Evolutionary conservation across 2,888 invertebrate genomes (phyloP).

Genomic region (Nasonovia ribisnigri): DNA sequence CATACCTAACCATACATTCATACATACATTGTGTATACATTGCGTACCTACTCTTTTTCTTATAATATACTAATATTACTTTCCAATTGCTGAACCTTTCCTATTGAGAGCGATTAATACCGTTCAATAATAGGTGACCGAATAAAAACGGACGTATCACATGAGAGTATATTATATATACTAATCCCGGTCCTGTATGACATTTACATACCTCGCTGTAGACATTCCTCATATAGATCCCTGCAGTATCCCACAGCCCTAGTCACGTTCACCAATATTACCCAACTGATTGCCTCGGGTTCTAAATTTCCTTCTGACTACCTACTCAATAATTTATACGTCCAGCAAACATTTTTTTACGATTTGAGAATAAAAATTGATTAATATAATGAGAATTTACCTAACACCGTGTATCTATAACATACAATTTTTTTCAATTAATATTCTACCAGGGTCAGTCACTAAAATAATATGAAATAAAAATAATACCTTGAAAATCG

Average conservation of each 20-base stretch:
- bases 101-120: background rate
- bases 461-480: background rate
- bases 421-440: too few species aligned
- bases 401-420: background rate
- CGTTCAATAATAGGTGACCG: background rate
- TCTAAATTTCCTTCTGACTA: background rate
- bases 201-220: background rate
- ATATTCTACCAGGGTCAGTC: background rate
- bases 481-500: background rate
- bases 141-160: background rate
- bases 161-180: background rate
- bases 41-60: background rate
- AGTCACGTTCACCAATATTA: background rate
- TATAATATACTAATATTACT: background rate
- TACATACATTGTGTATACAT: background rate
- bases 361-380: background rate
- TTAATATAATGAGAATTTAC: background rate
- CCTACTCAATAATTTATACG: background rate
- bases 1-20: too few species aligned
- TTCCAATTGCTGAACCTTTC: background rate
- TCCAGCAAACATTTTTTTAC: background rate
- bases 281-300: background rate
- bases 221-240: background rate
- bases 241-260: background rate
- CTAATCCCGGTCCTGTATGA: background rate